phyloP scores from a whole-genome alignment of 2,888 invertebrate species.

The Brenthis ino region DNA sequence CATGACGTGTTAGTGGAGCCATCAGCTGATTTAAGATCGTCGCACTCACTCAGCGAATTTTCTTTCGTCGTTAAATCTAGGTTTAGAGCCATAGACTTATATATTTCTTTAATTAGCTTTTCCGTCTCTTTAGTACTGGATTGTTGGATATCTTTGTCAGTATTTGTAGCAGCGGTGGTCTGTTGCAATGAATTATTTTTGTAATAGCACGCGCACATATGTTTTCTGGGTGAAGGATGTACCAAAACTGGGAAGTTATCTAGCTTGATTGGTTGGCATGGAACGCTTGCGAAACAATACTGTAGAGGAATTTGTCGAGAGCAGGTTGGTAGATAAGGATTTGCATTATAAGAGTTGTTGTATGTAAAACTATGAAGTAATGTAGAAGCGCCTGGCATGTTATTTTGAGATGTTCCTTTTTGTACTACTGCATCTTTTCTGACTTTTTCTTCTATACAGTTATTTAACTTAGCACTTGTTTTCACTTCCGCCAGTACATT shows the following conservation, averaged over 20 bases:
- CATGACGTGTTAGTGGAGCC: constrained; percentile 24
- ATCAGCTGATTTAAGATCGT: constrained; percentile 41
- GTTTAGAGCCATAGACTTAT: constrained; percentile 65
- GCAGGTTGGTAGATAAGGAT: constrained; percentile 53
- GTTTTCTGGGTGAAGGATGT: constrained; percentile 51
- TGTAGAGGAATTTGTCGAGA: constrained; percentile 49
- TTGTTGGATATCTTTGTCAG: constrained; percentile 45
- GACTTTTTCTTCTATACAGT: constrained; percentile 41
- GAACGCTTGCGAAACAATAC: constrained; percentile 46
- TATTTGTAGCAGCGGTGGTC: constrained; percentile 57
- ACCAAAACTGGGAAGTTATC: constrained; percentile 65
- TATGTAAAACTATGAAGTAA: constrained; percentile 61
- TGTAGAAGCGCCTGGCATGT: constrained; percentile 53
- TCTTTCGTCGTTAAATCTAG: constrained; percentile 54
- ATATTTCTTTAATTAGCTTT: constrained; percentile 70
- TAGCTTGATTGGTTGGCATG: constrained; percentile 49
- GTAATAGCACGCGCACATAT: constrained; percentile 53
- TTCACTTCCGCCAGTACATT: constrained; percentile 69
- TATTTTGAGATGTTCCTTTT: constrained; percentile 57
- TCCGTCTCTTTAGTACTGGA: constrained; percentile 59
- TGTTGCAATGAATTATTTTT: constrained; percentile 43
- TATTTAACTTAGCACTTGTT: constrained; percentile 51
- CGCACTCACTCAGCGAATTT: constrained; percentile 49
- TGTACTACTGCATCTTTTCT: constrained; percentile 65
- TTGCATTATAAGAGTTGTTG: constrained; percentile 54